Percentiles rank a stretch among this genome's conserved stretches.
Evolutionary conservation across 2,888 invertebrate species (phyloP).

Genomic region (Ptychoptera contaminata): DNA sequence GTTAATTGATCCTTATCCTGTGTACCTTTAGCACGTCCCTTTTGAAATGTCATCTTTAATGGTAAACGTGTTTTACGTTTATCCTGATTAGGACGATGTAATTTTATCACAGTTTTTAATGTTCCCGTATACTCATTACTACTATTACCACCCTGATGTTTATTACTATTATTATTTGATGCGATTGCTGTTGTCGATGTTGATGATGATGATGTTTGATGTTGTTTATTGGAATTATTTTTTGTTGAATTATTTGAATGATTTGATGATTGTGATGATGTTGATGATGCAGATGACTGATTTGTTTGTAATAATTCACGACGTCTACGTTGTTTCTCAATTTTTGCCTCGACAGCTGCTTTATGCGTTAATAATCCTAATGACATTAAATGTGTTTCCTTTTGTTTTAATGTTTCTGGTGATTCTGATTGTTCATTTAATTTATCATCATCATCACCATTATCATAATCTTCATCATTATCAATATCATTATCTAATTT

Average conservation of each 20-base stretch:
- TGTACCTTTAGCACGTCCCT: conserved; percentile 42
- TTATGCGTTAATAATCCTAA: conserved; percentile 59
- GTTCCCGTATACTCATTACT: conserved; percentile 55
- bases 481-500: background rate
- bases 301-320: conserved; percentile 18
- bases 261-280: conserved; percentile 2
- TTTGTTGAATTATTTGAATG: background rate
- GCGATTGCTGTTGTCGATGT: conserved; percentile 5
- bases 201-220: conserved; percentile 2
- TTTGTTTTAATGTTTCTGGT: conserved; percentile 48
- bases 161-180: conserved; percentile 7
- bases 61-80: conserved; percentile 35
- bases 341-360: conserved; percentile 53
- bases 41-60: conserved; percentile 65
- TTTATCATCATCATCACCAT: background rate
- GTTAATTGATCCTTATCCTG: conserved; percentile 29
- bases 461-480: background rate
- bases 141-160: conserved; percentile 4
- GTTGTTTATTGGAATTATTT: background rate
- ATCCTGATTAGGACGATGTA: conserved; percentile 35
- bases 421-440: conserved; percentile 21
- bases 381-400: conserved; percentile 57
- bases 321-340: conserved; percentile 38
- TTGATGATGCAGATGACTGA: conserved; percentile 1
- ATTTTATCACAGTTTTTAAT: conserved; percentile 67